Base-by-base conservation (phyloP, 2,888 invertebrate species). In the Drosophila cognata region DNA sequence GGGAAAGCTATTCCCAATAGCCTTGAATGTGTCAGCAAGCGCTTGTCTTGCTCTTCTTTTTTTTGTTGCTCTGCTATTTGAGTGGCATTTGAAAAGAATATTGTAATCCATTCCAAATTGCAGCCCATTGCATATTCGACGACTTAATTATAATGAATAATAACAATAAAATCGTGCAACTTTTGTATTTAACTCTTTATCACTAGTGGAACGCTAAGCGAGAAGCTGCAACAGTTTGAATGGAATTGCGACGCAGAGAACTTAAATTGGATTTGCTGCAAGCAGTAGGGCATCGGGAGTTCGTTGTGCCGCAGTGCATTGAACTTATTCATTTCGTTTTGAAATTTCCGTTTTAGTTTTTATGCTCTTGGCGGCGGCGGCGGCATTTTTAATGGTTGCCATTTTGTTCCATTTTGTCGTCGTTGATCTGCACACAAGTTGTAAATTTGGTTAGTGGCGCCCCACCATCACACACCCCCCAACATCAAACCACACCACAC, bases 301-400 rank as follows among this genome's bases (percentile, higher is more conserved):
- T 79, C 77, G 77, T 74, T 78, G 79, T 73, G 68, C 79, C 38
- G 18, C 36, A 10, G 81, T 68, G 21, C 78, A 63, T 80, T 79
- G 81, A 79, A 79, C 77, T 80, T 72, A 60, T 65, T 65, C 68
- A 68, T 78, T 73, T 75, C 53, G 55, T 60, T 69, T 57, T 53
- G 73, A 60, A 75, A 78, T 78, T 78, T 81, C 67, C 69, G 55
- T 87, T 84, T 79, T 65, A 64, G 65, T 72, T 77, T 82, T 62
- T 56, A 48, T 58, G 69, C 74, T 33, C 10, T 33, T 70, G 70
- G 72, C 71, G 77, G 74, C 58, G 48, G 70, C 59, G 76, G 66
- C 71, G 70, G 71, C 84, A 84, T 81, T 85, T 86, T 81, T 87
- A 85, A 85, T 84, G 82, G 79, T 60, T 72, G 66, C 74, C 86